Conservation (phyloP, 2,113 vertebrate genomes). For the Dryoscopus gambensis region DNA sequence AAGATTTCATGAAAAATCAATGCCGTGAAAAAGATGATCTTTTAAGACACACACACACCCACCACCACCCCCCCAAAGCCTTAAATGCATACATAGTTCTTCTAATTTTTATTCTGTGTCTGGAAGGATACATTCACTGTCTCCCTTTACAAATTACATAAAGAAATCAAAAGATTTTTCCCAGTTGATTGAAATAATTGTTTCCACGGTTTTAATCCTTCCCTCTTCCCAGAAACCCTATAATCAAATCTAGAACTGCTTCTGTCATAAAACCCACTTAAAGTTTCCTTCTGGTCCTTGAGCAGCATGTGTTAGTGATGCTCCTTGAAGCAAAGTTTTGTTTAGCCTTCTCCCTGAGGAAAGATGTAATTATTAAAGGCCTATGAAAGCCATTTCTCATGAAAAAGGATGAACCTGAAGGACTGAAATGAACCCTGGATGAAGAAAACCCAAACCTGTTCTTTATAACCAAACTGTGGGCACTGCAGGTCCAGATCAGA, state of each 20-base stretch:
- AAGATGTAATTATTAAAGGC: neutral
- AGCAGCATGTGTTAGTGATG: neutral
- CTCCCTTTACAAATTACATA: neutral
- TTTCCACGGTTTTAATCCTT: neutral
- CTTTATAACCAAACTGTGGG: neutral
- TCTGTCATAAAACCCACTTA: neutral
- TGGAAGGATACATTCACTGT: neutral
- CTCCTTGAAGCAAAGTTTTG: neutral
- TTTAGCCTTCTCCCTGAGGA: neutral
- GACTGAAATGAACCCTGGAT: neutral
- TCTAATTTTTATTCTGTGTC: neutral
- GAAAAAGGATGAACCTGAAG: neutral
- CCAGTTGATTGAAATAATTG: neutral
- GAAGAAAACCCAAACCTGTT: neutral
- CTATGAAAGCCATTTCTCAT: neutral
- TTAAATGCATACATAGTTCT: neutral
- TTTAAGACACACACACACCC: neutral
- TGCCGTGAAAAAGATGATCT: fast-evolving
- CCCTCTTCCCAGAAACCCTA: neutral
- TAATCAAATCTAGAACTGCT: neutral
- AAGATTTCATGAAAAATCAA: neutral
- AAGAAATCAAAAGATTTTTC: neutral
- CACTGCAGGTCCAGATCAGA: neutral
- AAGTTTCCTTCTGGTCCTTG: neutral
- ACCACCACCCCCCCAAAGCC: neutral